Conservation (phyloP, 2,113 vertebrate species). For the Henicopernis longicauda region DNA sequence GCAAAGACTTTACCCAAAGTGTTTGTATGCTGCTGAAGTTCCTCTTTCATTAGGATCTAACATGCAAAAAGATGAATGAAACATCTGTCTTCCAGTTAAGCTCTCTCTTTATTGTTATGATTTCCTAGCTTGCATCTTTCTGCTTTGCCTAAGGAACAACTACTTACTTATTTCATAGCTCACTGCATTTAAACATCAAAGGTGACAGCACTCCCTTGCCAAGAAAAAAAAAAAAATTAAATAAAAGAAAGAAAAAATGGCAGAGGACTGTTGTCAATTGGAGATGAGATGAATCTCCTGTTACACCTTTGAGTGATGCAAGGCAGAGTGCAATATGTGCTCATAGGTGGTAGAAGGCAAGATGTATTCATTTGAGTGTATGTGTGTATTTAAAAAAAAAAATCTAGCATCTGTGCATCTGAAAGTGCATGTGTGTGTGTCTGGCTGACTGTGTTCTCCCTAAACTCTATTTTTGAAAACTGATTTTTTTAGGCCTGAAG, state of each 20-base stretch:
- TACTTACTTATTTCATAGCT: background rate
- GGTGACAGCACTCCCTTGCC: background rate
- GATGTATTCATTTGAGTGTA: background rate
- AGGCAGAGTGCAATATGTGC: background rate
- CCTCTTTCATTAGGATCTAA: background rate
- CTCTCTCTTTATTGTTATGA: background rate
- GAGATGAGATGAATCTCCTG: background rate
- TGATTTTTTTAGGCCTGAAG: conserved; percentile 82
- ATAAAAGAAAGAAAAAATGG: background rate
- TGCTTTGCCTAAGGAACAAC: background rate
- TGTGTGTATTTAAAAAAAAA: background rate
- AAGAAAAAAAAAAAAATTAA: background rate
- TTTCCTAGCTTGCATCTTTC: background rate
- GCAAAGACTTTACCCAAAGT: background rate
- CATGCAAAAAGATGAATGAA: background rate
- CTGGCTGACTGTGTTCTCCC: background rate
- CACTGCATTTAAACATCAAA: background rate
- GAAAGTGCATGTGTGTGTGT: background rate
- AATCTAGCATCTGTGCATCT: background rate
- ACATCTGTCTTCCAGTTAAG: background rate
- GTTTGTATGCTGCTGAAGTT: background rate
- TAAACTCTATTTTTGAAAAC: background rate
- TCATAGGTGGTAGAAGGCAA: background rate
- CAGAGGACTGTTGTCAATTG: background rate
- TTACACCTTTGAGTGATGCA: background rate